Percentiles rank a stretch among this genome's conserved stretches.
Evolutionary conservation across 2,888 invertebrate genomes (phyloP).

Genomic region (Lamellibrachia satsuma): DNA sequence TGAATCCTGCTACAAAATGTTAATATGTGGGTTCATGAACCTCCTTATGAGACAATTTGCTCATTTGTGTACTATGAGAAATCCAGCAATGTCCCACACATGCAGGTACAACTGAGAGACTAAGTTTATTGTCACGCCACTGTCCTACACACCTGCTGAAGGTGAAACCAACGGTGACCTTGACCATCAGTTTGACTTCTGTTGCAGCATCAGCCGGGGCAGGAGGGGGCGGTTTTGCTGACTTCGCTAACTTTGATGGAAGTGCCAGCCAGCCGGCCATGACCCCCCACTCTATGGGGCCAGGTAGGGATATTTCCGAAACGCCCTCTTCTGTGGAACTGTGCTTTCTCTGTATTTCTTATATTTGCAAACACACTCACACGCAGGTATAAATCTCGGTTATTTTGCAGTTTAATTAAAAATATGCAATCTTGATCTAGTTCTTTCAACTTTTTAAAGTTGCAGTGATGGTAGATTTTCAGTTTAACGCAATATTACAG

Average conservation of each 20-base stretch:
- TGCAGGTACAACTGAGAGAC: not conserved
- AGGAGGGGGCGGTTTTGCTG: slow-evolving; percentile 63
- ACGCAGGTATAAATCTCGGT: no score
- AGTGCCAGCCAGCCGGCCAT: slow-evolving; percentile 24
- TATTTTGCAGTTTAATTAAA: no score
- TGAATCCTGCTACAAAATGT: no score
- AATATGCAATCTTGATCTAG: no score
- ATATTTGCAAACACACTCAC: not conserved
- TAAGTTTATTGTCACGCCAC: no score
- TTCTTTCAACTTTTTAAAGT: no score
- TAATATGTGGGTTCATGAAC: no score
- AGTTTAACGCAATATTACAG: no score
- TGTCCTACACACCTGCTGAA: not conserved
- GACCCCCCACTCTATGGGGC: not conserved
- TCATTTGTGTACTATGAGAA: no score
- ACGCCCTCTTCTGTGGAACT: not conserved
- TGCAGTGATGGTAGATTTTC: no score
- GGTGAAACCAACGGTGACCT: not conserved
- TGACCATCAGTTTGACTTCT: not conserved
- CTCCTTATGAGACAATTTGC: no score
- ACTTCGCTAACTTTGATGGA: slow-evolving; percentile 58
- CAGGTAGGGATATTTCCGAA: not conserved
- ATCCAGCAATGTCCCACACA: no score
- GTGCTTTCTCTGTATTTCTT: not conserved
- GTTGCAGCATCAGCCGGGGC: not conserved